These are phyloP conservation scores for Hapalemur alaotrensis DNA, from an alignment of 2,797 vertebrate genomes.

Conservation along the genomic window DNA sequence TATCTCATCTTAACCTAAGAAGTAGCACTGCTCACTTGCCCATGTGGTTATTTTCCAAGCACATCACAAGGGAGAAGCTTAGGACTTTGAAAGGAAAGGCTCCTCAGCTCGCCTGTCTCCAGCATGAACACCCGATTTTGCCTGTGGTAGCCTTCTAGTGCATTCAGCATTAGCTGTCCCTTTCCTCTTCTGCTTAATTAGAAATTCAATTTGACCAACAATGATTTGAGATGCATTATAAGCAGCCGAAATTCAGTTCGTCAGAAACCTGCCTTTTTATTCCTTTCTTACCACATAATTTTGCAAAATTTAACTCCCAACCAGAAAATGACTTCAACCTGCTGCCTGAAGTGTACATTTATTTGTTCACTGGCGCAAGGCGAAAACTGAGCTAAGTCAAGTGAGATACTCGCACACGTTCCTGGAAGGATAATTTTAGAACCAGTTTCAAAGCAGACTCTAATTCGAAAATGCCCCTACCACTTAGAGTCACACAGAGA, in stretches of 20 bases:
- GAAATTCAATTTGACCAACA: constrained; percentile 76
- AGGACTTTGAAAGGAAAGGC: background rate
- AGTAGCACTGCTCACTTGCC: background rate
- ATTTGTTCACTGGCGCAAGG: constrained; percentile 1
- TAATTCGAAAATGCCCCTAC: background rate
- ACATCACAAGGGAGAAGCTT: background rate
- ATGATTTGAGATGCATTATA: constrained; percentile 63
- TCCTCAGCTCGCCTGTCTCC: background rate
- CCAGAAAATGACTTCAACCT: constrained; percentile 56
- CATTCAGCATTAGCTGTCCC: background rate
- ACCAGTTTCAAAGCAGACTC: background rate
- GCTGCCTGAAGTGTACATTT: constrained; percentile 33
- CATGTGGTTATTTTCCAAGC: background rate
- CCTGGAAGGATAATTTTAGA: constrained; percentile 42
- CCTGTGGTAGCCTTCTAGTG: background rate
- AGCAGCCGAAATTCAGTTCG: constrained; percentile 68
- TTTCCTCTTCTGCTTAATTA: constrained; percentile 77
- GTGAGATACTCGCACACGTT: background rate
- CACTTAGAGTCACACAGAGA: background rate
- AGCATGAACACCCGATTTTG: background rate
- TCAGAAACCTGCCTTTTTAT: constrained; percentile 49
- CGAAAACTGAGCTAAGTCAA: constrained; percentile 43
- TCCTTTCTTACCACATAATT: background rate
- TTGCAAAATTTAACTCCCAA: constrained; percentile 50
- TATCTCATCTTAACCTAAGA: constrained; percentile 31